Base-by-base conservation (phyloP, 2,113 vertebrate species). In the Catharus fuscescens region DNA sequence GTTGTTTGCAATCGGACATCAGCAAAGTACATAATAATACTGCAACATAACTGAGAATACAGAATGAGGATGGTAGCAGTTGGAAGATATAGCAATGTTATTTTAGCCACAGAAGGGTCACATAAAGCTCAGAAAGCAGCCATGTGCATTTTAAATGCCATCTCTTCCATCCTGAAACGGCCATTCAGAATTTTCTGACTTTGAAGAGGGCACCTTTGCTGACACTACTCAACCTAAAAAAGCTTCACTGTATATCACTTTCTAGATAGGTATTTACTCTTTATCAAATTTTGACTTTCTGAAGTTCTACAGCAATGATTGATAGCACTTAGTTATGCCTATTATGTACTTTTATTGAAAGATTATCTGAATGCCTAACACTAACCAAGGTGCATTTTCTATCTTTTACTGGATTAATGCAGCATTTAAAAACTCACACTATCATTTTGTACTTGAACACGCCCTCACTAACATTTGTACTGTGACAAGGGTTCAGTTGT, bases 1-100 rank as follows among this genome's bases (percentile, higher is more conserved):
- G 87, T 93, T 95, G 86, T 93, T 97, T 96, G 83, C 91, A 96
- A 92, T 97, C 79, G 82, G 92, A 92, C 92, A 96, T 89, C 93
- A 96, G 81, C 86, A 92, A 97, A 93, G 90, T 73, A 93, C 86
- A 91, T 91, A 95, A 92, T 90, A 95, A 93, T 71, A 28, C 59
- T 72, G 83, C 87, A 86, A 81, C 57, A 67, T 90, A 60, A 66
- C 83, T 47, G 52, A 90, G 92, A 97, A 91, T 91, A 64, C 48
- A 76, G 80, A 77, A 94, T 90, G 54, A 96, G 82, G 44, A 82
- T 61, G 21, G 83, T 36, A 69, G 29, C 53, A 44, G 32, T 29
- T 21, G 65, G 65, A 67, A 93, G 76, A 76, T 34, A 66, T 0
- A 78, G 47, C 24, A 52, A 62, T 52, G 60, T 66, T 90, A 81